A percentile compares a stretch with the other conserved stretches of the same genome.
Evolutionary conservation across 92 coral and sea anemone genomes (phyloP).

Genomic region (Paragorgia papillata): DNA sequence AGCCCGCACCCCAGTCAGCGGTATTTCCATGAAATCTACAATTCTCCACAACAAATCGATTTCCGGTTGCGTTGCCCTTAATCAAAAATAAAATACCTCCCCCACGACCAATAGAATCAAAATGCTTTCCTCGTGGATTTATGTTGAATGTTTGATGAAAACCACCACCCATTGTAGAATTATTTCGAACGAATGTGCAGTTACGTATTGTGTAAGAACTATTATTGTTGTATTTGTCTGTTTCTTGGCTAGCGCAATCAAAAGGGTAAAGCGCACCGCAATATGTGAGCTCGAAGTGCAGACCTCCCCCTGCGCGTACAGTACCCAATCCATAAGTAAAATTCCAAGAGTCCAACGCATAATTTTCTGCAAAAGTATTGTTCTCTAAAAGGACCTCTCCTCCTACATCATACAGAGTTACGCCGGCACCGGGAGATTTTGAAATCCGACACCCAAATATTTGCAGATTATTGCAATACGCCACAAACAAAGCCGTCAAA

Average conservation of each 20-base stretch:
- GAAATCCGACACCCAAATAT: constrained; percentile 17
- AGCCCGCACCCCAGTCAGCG: constrained; percentile 69
- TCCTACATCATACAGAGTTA: constrained; percentile 44
- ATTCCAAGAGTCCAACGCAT: constrained; percentile 44
- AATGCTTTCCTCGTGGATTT: constrained; percentile 12
- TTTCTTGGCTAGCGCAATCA: constrained; percentile 23
- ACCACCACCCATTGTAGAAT: constrained; percentile 73
- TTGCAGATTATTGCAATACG: constrained; percentile 30
- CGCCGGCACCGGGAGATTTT: constrained; percentile 53
- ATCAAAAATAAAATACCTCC: constrained; percentile 20
- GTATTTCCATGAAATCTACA: constrained; percentile 52
- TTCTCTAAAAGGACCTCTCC: constrained; percentile 43
- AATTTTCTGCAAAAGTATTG: constrained; percentile 36
- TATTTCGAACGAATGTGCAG: constrained; percentile 65
- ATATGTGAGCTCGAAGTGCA: constrained; percentile 28
- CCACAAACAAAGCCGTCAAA: constrained; percentile 41
- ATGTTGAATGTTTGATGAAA: constrained; percentile 5
- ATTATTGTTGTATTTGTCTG: constrained; percentile 59
- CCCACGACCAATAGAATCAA: constrained; percentile 31
- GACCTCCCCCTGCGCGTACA: constrained; percentile 37
- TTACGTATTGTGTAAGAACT: constrained; percentile 45
- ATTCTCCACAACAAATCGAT: constrained; percentile 22
- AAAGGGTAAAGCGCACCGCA: constrained; percentile 65
- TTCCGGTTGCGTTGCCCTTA: constrained; percentile 32
- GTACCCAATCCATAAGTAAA: constrained; percentile 24